These are phyloP conservation scores for Ennomos quercinarius DNA, from an alignment of 2,888 invertebrate species.

Conservation along the genomic window DNA sequence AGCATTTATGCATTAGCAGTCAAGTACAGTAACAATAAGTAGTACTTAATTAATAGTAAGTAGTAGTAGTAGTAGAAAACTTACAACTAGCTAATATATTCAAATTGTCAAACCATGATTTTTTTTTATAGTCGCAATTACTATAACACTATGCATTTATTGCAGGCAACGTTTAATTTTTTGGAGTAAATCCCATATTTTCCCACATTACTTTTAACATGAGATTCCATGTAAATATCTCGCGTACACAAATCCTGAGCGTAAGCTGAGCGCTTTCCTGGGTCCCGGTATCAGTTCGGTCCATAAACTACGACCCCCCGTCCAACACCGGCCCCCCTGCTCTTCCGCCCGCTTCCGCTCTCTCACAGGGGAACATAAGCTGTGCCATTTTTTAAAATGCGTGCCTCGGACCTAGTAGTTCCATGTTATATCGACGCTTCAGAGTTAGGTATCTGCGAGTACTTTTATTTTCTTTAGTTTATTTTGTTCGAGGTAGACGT, in stretches of 20 bases:
- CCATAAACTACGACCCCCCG: slow-evolving; percentile 73
- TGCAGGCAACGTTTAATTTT: too few species aligned
- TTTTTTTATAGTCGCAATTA: too few species aligned
- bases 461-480: slow-evolving; percentile 71
- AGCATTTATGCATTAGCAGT: too few species aligned
- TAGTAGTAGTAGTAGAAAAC: too few species aligned
- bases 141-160: too few species aligned
- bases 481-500: slow-evolving; percentile 50
- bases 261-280: slow-evolving; percentile 80
- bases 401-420: slow-evolving; percentile 70
- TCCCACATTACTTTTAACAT: slow-evolving; percentile 46
- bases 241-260: slow-evolving; percentile 76
- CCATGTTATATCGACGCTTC: slow-evolving; percentile 69
- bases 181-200: slow-evolving; percentile 27
- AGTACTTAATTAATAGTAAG: too few species aligned
- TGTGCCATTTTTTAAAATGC: slow-evolving; percentile 81
- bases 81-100: too few species aligned
- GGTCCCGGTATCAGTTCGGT: slow-evolving; percentile 81
- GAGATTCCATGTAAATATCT: slow-evolving; percentile 74
- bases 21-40: too few species aligned
- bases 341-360: slow-evolving; percentile 60
- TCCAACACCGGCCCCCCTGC: slow-evolving; percentile 39
- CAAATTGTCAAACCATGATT: too few species aligned
- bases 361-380: slow-evolving; percentile 72
- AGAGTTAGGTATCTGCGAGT: slow-evolving; percentile 44